phyloP scores from a whole-genome alignment of 1,140 invertebrate species.

The Drosophila lowei region DNA sequence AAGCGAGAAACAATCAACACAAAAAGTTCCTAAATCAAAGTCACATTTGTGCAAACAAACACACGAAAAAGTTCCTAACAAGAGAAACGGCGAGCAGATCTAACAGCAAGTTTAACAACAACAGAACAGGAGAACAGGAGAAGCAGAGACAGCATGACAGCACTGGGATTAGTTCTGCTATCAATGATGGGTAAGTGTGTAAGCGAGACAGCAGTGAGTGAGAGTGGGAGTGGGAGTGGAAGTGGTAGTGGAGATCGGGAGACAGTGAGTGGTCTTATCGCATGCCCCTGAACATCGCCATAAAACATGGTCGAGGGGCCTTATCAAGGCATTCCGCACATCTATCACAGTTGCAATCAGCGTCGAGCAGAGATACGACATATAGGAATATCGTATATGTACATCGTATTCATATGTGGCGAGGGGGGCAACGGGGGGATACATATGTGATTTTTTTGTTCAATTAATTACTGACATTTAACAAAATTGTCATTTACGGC shows the following conservation, averaged over 20 bases:
- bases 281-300: slow-evolving; percentile 4
- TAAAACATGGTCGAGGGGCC: neutral
- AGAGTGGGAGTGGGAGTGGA: too few relatives aligned
- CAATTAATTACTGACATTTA: slow-evolving; percentile 74
- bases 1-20: slow-evolving; percentile 31
- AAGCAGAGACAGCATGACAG: slow-evolving; percentile 60
- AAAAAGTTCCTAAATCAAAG: slow-evolving; percentile 57
- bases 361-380: slow-evolving; percentile 23
- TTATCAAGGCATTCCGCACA: slow-evolving; percentile 23
- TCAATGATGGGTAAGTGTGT: slow-evolving; percentile 81
- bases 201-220: too few relatives aligned
- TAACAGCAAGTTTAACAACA: slow-evolving; percentile 12
- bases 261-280: slow-evolving; percentile 7
- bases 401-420: neutral
- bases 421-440: slow-evolving; percentile 12
- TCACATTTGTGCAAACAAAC: slow-evolving; percentile 73
- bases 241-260: neutral
- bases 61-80: slow-evolving; percentile 77
- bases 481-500: slow-evolving; percentile 64
- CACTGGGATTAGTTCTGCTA: slow-evolving; percentile 79
- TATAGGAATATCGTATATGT: slow-evolving; percentile 1
- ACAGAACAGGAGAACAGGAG: slow-evolving; percentile 15
- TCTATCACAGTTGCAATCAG: slow-evolving; percentile 40
- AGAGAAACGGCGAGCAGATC: slow-evolving; percentile 21
- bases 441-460: slow-evolving; percentile 54